Evolutionary conservation across 2,888 invertebrate species (phyloP).

Genomic region (Trachelus troglodyta): DNA sequence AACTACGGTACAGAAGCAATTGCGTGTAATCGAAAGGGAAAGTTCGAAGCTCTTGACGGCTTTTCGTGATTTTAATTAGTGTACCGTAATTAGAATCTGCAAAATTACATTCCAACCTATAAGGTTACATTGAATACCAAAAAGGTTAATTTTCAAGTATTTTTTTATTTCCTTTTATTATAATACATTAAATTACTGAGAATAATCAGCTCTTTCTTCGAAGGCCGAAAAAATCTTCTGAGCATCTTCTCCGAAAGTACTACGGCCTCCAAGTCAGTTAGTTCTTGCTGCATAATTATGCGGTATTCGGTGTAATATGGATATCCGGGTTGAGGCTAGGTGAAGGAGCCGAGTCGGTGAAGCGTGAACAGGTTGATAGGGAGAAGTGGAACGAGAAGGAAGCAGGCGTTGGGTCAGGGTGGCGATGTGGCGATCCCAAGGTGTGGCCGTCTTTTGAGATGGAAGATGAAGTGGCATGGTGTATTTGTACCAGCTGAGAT

Average conservation of each 20-base stretch:
- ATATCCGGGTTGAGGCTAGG: conserved; percentile 6
- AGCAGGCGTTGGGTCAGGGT: not conserved
- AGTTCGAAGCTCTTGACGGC: not conserved
- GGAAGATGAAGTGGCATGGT: not conserved
- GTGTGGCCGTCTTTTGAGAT: not conserved
- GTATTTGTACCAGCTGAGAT: not conserved
- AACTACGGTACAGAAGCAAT: not conserved
- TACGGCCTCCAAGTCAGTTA: not conserved
- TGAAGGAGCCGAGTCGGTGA: conserved; percentile 1
- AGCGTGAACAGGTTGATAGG: conserved; percentile 8
- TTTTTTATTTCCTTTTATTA: not conserved
- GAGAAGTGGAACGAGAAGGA: conserved; percentile 3
- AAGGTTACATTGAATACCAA: not conserved
- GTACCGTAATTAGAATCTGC: not conserved
- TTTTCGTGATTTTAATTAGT: not conserved
- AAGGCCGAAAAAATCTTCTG: not conserved
- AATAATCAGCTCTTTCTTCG: not conserved
- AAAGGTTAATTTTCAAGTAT: not conserved
- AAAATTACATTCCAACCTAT: not conserved
- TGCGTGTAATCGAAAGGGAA: not conserved
- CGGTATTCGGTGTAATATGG: conserved; percentile 4
- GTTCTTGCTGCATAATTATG: conserved; percentile 1
- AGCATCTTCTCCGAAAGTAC: not conserved
- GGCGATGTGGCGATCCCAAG: not conserved
- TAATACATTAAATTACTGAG: not conserved